Evolutionary conservation across 1,140 invertebrate genomes (phyloP).

Genomic region (Caenorhabditis inopinata): DNA sequence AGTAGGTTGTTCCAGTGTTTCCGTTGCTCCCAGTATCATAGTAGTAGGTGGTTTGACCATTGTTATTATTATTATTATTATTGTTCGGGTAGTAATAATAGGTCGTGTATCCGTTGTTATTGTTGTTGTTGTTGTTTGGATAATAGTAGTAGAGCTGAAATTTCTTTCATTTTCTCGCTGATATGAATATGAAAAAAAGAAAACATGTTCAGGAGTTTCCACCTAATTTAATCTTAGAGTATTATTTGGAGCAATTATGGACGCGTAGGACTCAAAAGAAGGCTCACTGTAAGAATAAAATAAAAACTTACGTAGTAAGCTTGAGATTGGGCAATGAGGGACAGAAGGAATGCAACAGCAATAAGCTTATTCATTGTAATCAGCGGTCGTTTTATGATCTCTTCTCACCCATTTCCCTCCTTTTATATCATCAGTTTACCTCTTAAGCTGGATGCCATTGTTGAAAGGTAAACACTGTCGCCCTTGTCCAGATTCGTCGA

Average conservation of each 20-base stretch:
- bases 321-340: conserved; percentile 10
- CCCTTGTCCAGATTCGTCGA: background rate
- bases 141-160: conserved; percentile 42
- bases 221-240: no score
- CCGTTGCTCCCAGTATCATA: conserved; percentile 8
- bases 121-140: conserved; percentile 28
- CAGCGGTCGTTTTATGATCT: background rate
- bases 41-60: background rate
- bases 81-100: conserved; percentile 31
- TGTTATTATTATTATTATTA: conserved; percentile 28
- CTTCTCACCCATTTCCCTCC: background rate
- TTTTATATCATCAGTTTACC: no score
- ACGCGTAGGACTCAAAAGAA: no score
- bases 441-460: background rate
- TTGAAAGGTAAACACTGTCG: background rate
- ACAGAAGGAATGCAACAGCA: background rate
- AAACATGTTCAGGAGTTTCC: no score
- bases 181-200: no score
- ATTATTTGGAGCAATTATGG: no score
- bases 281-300: no score
- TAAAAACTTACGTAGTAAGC: conserved; percentile 19
- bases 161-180: no score
- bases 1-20: conserved; percentile 28
- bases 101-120: conserved; percentile 28
- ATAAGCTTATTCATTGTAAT: conserved; percentile 23